Conservation (phyloP, 2,888 invertebrate genomes). For the Brachyptera risi region DNA sequence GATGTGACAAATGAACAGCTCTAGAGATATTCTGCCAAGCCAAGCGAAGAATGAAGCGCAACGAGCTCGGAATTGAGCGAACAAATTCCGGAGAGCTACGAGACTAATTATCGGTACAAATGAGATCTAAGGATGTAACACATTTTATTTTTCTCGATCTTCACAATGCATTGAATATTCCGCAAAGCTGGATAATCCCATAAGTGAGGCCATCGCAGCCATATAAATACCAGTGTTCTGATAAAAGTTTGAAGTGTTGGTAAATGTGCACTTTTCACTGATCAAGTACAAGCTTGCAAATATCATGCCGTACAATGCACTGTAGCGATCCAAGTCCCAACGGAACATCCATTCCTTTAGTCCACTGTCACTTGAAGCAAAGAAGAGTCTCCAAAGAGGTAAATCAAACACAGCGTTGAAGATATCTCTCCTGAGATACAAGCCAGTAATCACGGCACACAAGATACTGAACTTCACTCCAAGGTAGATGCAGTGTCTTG, state of each 20-base stretch:
- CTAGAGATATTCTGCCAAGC: neutral
- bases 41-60: neutral
- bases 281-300: conserved; percentile 82
- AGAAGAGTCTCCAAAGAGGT: no score
- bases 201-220: conserved; percentile 78
- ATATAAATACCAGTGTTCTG: no score
- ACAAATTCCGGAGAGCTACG: neutral
- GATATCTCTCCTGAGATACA: conserved; percentile 93
- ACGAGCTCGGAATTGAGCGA: neutral
- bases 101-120: conserved; percentile 66
- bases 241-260: no score
- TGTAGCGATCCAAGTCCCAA: conserved; percentile 92
- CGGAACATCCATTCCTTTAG: conserved; percentile 91
- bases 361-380: no score
- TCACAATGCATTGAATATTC: no score
- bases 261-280: no score
- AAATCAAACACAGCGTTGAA: conserved; percentile 98
- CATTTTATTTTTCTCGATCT: conserved; percentile 84
- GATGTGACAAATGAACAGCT: neutral
- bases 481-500: conserved; percentile 81
- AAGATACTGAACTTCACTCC: conserved; percentile 82
- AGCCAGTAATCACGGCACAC: conserved; percentile 77
- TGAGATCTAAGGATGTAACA: conserved; percentile 89
- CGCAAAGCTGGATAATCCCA: no score
- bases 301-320: conserved; percentile 80